phyloP scores from a whole-genome alignment of 2,888 invertebrate species.

The Malthinus seriepunctatus region DNA sequence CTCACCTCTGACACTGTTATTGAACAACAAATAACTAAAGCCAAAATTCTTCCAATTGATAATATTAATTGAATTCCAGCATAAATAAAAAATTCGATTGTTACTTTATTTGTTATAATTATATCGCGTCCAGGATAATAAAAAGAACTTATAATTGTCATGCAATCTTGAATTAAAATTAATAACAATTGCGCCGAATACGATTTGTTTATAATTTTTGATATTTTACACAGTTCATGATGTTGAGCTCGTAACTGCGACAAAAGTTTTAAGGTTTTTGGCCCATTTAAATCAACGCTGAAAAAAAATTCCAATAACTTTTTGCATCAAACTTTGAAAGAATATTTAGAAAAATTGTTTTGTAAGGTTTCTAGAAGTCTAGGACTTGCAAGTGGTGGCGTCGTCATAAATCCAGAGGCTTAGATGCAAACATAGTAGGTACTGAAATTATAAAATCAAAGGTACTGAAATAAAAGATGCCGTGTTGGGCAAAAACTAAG shows the following conservation, averaged over 20 bases:
- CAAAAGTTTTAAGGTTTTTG: too few species aligned
- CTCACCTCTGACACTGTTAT: background rate
- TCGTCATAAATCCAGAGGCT: too few species aligned
- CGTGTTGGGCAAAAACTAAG: too few species aligned
- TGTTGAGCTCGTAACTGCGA: background rate
- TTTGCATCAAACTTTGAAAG: too few species aligned
- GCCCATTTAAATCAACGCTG: too few species aligned
- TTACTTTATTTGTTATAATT: background rate
- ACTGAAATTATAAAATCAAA: too few species aligned
- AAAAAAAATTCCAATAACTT: too few species aligned
- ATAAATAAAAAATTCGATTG: background rate
- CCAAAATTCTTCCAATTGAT: background rate
- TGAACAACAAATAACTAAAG: background rate
- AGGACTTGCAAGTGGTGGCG: too few species aligned
- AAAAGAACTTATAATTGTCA: background rate
- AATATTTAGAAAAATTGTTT: too few species aligned
- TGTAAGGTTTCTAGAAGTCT: too few species aligned
- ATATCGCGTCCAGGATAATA: background rate
- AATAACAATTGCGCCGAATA: background rate
- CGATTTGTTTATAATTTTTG: background rate
- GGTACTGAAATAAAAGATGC: too few species aligned
- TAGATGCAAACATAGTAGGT: too few species aligned
- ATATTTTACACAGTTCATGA: background rate
- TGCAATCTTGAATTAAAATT: constrained; percentile 2
- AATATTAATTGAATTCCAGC: background rate